Base-by-base conservation (phyloP, 2,888 invertebrate species). In the Siphonodentalium dalli region DNA sequence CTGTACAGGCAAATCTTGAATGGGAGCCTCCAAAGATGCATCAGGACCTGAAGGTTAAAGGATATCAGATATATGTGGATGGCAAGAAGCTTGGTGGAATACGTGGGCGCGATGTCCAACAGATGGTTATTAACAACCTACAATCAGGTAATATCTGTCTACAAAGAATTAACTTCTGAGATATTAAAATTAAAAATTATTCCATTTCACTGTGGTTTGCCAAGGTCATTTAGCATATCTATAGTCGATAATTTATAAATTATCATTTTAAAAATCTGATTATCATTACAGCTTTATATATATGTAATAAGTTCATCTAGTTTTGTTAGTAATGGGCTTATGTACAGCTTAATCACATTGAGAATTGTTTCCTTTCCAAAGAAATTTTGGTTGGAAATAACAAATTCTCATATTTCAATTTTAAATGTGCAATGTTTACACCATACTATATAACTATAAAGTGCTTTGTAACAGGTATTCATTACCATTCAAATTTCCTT, bases 111-210 rank as follows among this genome's bases (percentile, higher is more conserved):
- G 71, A 71, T 40, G 68, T 71, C 1, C 55, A 62, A 31, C 72
- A 76, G 59, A 75, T 79, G 63, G 64, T 75, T 54, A 71, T 81
- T 33, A 79, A 79, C 62, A 78, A 79, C 61, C 63, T 81, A 50
- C 61, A 71, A 8, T 75, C 80, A 43, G 80, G 80, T 71, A 33
- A 41, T 54, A 39, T 24, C 29, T 13, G 33, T 33, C 18, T 33
- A 11, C 33, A 33, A 33, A 33, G 15, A 15, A n/a, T 33, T 33
- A 33, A 9, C 1, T 15, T 15, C 15, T 8, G 7, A 33, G 6
- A 5, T 8, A 1, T 33, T 33, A 15, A 6, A 33, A 8, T 15
- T 28, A 41, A 41, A 13, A 28, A 41, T 26, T 34, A 23, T 34
- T 35, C 35, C 23, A 23, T 18, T 44, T 21, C 13, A 15, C 15